These are phyloP conservation scores for Mythimna lalbum DNA, from an alignment of 2,888 invertebrate genomes.

Conservation along the genomic window DNA sequence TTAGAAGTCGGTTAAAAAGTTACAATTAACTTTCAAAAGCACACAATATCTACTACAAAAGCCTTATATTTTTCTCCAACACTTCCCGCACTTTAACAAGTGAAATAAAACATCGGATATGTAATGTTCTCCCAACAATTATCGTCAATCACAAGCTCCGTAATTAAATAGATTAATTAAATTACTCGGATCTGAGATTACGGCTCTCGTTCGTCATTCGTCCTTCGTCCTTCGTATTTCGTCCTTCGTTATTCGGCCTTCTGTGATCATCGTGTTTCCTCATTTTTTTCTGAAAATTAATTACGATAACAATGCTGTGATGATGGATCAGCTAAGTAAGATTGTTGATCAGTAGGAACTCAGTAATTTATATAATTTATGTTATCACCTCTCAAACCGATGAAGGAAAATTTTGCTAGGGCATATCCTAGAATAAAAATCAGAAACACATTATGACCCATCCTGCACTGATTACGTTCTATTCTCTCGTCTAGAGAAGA, in stretches of 20 bases:
- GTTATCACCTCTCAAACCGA: too few relatives aligned
- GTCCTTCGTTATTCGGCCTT: constrained; percentile 40
- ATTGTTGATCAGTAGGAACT: constrained; percentile 3
- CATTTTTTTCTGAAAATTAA: constrained; percentile 44
- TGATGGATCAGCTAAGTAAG: constrained; percentile 25
- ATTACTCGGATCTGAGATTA: constrained; percentile 58
- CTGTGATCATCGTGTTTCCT: constrained; percentile 24
- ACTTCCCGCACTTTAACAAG: not conserved
- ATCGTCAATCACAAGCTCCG: constrained; percentile 56
- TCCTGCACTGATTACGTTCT: too few relatives aligned
- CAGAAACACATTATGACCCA: too few relatives aligned
- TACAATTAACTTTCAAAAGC: not conserved
- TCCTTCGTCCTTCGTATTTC: constrained; percentile 41
- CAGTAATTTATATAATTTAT: too few relatives aligned
- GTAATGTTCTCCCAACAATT: constrained; percentile 48
- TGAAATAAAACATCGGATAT: constrained; percentile 28
- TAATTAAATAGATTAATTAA: constrained; percentile 65
- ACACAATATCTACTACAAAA: not conserved
- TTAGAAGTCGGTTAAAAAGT: too few relatives aligned
- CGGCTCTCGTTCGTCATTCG: constrained; percentile 41
- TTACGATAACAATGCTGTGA: constrained; percentile 23
- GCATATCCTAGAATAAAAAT: too few relatives aligned
- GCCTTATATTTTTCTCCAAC: not conserved
- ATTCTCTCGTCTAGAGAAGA: too few relatives aligned
- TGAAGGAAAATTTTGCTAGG: too few relatives aligned